Conservation (phyloP, 2,888 invertebrate genomes). For the Hirtodrosophila trivittata region DNA sequence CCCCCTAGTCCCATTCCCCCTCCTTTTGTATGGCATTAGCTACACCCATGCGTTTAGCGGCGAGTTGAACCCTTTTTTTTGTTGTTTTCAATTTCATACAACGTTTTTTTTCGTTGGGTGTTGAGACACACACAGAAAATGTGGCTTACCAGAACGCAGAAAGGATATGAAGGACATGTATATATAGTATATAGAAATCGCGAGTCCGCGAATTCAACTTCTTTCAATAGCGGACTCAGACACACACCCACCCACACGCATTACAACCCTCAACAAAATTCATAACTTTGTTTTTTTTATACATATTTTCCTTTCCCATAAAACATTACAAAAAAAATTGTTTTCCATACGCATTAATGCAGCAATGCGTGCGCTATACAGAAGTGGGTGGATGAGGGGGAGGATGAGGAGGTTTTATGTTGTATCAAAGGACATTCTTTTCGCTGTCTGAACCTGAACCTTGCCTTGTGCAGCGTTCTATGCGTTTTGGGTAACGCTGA, state of each 20-base stretch:
- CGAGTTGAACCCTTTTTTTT: constrained; percentile 51
- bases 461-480: constrained; percentile 25
- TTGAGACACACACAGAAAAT: constrained; percentile 71
- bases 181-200: constrained; percentile 36
- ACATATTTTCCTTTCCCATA: too few relatives aligned
- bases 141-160: constrained; percentile 64
- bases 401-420: too few relatives aligned
- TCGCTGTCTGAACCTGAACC: constrained; percentile 5
- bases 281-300: constrained; percentile 43
- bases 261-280: constrained; percentile 55
- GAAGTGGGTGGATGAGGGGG: neutral
- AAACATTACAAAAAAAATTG: constrained; percentile 44
- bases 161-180: constrained; percentile 45
- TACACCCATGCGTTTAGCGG: constrained; percentile 43
- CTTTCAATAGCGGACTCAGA: constrained; percentile 49
- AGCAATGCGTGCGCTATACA: constrained; percentile 54
- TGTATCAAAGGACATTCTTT: constrained; percentile 13
- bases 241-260: constrained; percentile 10
- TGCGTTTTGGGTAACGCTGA: constrained; percentile 31
- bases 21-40: constrained; percentile 40
- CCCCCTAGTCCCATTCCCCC: neutral
- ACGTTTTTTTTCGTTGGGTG: constrained; percentile 39
- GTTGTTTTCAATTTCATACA: constrained; percentile 42
- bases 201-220: constrained; percentile 54
- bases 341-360: constrained; percentile 71